Conservation (phyloP, 2,888 invertebrate species). For the Parnassius orleans region DNA sequence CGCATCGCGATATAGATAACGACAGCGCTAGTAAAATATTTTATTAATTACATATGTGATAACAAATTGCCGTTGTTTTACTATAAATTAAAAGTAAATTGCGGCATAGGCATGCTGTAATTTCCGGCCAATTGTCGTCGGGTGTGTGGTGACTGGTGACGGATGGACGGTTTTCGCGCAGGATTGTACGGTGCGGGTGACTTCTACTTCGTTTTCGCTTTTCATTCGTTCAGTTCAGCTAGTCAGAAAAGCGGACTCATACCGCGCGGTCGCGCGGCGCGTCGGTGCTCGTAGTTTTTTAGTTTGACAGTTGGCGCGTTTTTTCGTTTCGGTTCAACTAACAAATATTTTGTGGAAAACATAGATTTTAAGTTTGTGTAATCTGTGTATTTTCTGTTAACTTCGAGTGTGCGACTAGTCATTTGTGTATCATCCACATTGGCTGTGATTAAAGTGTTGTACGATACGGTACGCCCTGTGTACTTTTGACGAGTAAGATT, state of each 20-base stretch:
- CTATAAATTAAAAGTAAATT: constrained; percentile 71
- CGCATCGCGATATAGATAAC: constrained; percentile 74
- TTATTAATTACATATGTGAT: constrained; percentile 66
- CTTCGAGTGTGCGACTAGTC: constrained; percentile 71
- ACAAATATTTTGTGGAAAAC: constrained; percentile 68
- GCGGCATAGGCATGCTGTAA: constrained; percentile 57
- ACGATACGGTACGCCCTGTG: constrained; percentile 70
- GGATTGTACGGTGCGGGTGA: constrained; percentile 35
- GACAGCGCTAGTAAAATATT: constrained; percentile 62
- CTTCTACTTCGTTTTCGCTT: constrained; percentile 33
- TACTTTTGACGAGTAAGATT: constrained; percentile 67
- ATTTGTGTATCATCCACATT: constrained; percentile 68
- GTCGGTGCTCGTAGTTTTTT: constrained; percentile 80
- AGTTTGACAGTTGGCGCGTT: constrained; percentile 81
- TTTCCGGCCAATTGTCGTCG: constrained; percentile 42
- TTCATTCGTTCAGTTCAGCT: constrained; percentile 29
- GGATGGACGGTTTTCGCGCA: constrained; percentile 44
- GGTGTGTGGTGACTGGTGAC: constrained; percentile 49
- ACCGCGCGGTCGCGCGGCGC: constrained; percentile 74
- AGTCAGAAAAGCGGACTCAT: constrained; percentile 77
- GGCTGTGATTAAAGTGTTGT: constrained; percentile 73
- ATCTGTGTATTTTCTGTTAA: constrained; percentile 76
- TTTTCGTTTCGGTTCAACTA: constrained; percentile 69
- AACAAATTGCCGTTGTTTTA: constrained; percentile 59
- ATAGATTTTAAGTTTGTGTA: constrained; percentile 78